Evolutionary conservation across 2,888 invertebrate species (phyloP), one percentile per base, ranked within the genome.

Genomic region (Scrobipalpa atriplicella): DNA sequence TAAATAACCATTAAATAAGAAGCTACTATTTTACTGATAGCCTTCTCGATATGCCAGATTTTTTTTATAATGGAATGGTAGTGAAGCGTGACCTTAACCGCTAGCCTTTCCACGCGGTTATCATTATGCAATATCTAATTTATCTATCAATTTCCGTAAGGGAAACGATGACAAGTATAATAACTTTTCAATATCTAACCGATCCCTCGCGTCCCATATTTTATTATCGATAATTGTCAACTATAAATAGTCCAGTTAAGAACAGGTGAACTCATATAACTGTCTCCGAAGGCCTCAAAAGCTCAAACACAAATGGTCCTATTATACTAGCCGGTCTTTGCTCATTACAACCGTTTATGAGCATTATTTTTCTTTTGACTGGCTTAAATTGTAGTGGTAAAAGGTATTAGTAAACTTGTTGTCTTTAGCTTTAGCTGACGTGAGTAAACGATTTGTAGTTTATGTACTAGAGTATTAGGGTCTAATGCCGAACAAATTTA

Each of bases 151-250:
- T 58, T 58, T 38, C 36, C 38, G 2, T n/a, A 58, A 38, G 13
- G 38, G 6, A 58, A 38, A 29, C 10, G 58, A 58, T 38, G 58
- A 58, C 58, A 58, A 58, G 38, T 16, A 58, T 58, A 58, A 58
- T 58, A 38, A 38, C 58, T 58, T 58, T 58, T 58, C 58, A 58
- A 58, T 58, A 38, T 38, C 58, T 58, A 58, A 16, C 58, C 18
- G 16, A 58, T 8, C 29, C 29, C 18, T 10, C 36, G 29, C 29
- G 38, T 6, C 21, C 43, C 43, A n/a, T 62, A 47, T 47, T 62
- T 62, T 62, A 62, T 62, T n/a, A 29, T 13, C 47, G 29, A 47
- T 62, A 62, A 47, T 62, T 62, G 62, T 41, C 47, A 47, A 47
- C 47, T 16, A 62, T 47, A 43, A 62, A 62, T 62, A 47, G 62